These are phyloP conservation scores for Xestoiulus laeticollis DNA, from an alignment of 2,888 invertebrate genomes.

Conservation along the genomic window DNA sequence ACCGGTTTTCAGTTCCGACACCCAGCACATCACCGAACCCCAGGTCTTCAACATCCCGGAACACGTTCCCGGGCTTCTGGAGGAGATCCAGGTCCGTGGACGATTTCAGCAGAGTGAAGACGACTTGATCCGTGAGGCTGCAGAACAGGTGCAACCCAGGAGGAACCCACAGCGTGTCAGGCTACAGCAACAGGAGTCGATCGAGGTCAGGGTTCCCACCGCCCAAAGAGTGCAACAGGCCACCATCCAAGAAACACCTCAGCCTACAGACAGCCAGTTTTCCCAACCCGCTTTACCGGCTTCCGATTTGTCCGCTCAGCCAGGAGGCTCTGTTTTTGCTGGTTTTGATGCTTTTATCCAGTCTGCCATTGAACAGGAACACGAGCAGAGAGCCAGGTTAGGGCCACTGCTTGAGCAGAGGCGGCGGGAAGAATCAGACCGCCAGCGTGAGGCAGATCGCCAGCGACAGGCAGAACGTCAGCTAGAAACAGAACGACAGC, in stretches of 20 bases:
- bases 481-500: neutral
- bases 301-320: neutral
- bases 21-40: neutral
- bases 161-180: neutral
- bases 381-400: neutral
- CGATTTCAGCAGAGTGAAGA: constrained; percentile 20
- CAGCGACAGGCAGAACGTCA: neutral
- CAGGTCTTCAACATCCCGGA: constrained; percentile 31
- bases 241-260: neutral
- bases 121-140: neutral
- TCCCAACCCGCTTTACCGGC: neutral
- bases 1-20: neutral
- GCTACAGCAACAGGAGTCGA: constrained; percentile 21
- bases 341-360: constrained; percentile 50
- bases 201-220: neutral
- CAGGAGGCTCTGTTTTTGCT: constrained; percentile 16
- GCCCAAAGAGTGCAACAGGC: neutral
- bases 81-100: constrained; percentile 17
- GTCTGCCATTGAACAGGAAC: constrained; percentile 43
- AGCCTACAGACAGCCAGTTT: neutral
- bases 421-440: neutral
- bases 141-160: neutral
- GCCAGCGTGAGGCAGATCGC: neutral
- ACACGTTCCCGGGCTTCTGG: neutral
- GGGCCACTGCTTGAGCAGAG: neutral